Base-by-base conservation (phyloP, 92 coral and sea anemone genomes). In the Scolanthus callimorphus region DNA sequence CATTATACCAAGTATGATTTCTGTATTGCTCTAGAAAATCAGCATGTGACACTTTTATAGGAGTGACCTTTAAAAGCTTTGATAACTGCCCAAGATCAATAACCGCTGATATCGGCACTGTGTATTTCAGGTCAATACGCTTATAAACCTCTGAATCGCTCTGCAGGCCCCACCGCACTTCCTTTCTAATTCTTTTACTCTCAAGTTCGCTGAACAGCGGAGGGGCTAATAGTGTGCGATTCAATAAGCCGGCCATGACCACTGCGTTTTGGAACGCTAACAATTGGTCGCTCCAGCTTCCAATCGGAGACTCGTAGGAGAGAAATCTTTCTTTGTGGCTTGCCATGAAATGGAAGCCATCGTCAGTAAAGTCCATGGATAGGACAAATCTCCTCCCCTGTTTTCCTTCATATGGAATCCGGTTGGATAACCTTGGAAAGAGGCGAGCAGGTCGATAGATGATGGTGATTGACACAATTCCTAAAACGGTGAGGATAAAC, bases 241-340 rank as follows among this genome's bases (percentile, higher is more conserved):
- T 86, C 1, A 86, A 60, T 49, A 86, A 43, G 52, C 80, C 72
- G 0, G 95, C 78, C 21, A 86, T 70, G 53, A 86, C 60, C 55
- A 82, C 89, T 29, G 95, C 95, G 60, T 86, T 86, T 39, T 86
- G 90, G 57, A 86, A 86, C n/a, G 89, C 95, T 22, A 82, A 63
- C 27, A 86, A 70, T 34, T 86, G 89, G 31, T 82, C 67, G 37
- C 95, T 86, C 95, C 95, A 86, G 20, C 85, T 79, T 15, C 95
- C 95, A 19, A 77, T 66, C n/a, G 95, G 95, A 57, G 95, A 85
- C 27, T 86, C 89, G 39, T 86, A 86, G 2, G 89, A 77, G 21
- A 86, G 57, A 53, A 74, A 86, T 45, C 55, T 86, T 26, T 76
- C 89, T 19, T 56, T 51, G 0, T 11, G 25, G 3, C 31, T 17